Conservation (phyloP, 1,140 invertebrate species). For the Ctenoplectra terminalis region DNA sequence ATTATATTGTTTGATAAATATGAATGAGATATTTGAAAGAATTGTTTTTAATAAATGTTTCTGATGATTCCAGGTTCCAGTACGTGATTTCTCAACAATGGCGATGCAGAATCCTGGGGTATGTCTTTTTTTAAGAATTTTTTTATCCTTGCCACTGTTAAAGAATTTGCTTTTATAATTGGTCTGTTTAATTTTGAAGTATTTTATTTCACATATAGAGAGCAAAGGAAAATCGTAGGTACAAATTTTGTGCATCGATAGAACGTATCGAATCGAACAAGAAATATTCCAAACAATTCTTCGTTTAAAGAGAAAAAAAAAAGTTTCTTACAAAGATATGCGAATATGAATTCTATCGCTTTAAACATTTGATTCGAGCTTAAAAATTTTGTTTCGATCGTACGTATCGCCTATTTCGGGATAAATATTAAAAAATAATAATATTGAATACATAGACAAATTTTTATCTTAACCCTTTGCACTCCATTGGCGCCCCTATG, state of each 20-base stretch:
- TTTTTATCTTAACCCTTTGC: too few relatives aligned
- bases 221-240: neutral
- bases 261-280: neutral
- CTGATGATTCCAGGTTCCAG: neutral
- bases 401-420: neutral
- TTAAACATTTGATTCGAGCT: neutral
- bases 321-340: neutral
- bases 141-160: neutral
- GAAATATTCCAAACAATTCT: neutral
- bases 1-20: neutral
- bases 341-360: neutral
- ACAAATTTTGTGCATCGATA: conserved; percentile 5
- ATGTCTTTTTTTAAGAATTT: neutral
- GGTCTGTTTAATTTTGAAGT: neutral
- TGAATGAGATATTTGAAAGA: neutral
- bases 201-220: neutral
- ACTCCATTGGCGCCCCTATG: too few relatives aligned
- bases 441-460: too few relatives aligned
- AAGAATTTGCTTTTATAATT: neutral
- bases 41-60: neutral
- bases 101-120: neutral
- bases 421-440: neutral
- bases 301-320: neutral
- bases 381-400: neutral
- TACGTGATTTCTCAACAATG: accelerated